Evolutionary conservation across 2,797 vertebrate genomes (phyloP).

Genomic region (Poeciliopsis presidionis): DNA sequence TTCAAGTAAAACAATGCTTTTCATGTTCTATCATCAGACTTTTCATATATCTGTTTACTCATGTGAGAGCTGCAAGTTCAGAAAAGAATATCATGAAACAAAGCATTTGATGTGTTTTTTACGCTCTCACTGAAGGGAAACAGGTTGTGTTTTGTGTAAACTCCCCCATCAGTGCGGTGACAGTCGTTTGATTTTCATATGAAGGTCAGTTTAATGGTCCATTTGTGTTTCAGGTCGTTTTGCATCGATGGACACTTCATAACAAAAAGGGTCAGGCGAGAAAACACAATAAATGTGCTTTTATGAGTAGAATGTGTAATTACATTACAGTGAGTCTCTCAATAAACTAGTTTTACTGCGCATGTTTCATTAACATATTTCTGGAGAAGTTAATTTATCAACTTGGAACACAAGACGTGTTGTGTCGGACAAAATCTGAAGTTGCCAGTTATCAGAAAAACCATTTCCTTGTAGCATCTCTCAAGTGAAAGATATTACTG

Average conservation of each 20-base stretch:
- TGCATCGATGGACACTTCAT: conserved; percentile 73
- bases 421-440: conserved; percentile 56
- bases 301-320: conserved; percentile 61
- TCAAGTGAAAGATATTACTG: conserved; percentile 65
- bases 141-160: conserved; percentile 39
- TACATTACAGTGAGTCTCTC: conserved; percentile 54
- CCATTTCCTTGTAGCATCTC: conserved; percentile 71
- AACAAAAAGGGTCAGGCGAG: conserved; percentile 67
- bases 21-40: conserved; percentile 52
- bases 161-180: conserved; percentile 48
- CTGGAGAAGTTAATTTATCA: conserved; percentile 24
- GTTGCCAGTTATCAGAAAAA: conserved; percentile 64
- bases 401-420: conserved; percentile 52
- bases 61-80: conserved; percentile 44
- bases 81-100: conserved; percentile 45
- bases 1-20: conserved; percentile 42
- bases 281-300: conserved; percentile 55
- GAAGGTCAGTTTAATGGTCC: conserved; percentile 81
- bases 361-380: conserved; percentile 24
- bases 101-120: conserved; percentile 50
- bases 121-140: conserved; percentile 51
- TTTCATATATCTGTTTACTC: conserved; percentile 45
- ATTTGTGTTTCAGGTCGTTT: conserved; percentile 71
- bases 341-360: conserved; percentile 25
- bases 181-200: conserved; percentile 71